Evolutionary conservation across 2,113 vertebrate species (phyloP).

Genomic region (Girardinichthys multiradiatus): DNA sequence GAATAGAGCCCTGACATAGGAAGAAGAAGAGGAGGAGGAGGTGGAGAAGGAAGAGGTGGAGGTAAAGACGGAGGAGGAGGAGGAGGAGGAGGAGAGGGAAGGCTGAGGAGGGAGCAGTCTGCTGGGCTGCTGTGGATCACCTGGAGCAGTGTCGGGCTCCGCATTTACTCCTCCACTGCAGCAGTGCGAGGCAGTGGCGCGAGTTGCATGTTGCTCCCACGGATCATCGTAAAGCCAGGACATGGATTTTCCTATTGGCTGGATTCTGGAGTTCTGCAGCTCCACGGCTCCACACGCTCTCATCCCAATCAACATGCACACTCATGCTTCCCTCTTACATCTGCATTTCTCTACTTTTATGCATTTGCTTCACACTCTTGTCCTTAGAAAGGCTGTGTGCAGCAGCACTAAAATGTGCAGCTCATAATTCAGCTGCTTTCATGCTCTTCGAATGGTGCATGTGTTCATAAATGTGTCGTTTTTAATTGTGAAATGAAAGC

Average conservation of each 20-base stretch:
- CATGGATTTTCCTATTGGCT: slow-evolving; percentile 63
- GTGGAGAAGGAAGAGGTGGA: slow-evolving; percentile 31
- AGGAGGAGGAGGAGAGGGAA: slow-evolving; percentile 69
- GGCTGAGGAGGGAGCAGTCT: slow-evolving; percentile 76
- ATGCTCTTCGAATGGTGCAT: slow-evolving; percentile 41
- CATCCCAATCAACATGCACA: slow-evolving; percentile 66
- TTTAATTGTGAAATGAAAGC: slow-evolving; percentile 52
- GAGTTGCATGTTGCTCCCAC: slow-evolving; percentile 78
- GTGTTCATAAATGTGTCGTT: slow-evolving; percentile 44
- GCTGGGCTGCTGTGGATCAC: slow-evolving; percentile 78
- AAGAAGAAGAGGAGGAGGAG: slow-evolving; percentile 57
- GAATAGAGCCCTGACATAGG: slow-evolving; percentile 65
- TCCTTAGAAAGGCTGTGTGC: slow-evolving; percentile 25
- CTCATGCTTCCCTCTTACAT: slow-evolving; percentile 53
- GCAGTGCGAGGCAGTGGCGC: slow-evolving; percentile 76
- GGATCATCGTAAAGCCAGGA: slow-evolving; percentile 76
- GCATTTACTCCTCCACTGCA: slow-evolving; percentile 83
- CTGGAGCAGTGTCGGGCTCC: slow-evolving; percentile 76
- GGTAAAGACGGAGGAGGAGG: slow-evolving; percentile 46
- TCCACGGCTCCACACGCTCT: slow-evolving; percentile 51
- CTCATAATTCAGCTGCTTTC: slow-evolving; percentile 29
- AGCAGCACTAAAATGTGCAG: slow-evolving; percentile 30
- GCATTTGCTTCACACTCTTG: slow-evolving; percentile 37
- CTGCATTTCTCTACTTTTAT: slow-evolving; percentile 36
- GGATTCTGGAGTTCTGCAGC: slow-evolving; percentile 80